phyloP scores from a whole-genome alignment of 2,113 vertebrate species.

The Rousettus leschenaultii region DNA sequence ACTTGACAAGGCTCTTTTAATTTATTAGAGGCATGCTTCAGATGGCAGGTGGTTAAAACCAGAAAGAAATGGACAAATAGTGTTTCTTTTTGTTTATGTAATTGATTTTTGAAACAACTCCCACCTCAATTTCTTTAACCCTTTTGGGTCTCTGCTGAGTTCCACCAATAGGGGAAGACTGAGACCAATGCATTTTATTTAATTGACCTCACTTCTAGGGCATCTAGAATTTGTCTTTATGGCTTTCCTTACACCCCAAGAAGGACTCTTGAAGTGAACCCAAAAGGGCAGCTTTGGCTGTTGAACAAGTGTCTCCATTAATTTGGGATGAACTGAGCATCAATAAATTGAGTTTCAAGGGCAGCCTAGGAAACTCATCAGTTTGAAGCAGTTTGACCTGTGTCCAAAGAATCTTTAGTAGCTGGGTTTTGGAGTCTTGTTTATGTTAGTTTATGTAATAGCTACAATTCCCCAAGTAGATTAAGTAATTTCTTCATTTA shows the following conservation, averaged over 20 bases:
- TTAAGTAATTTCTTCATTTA: slow-evolving; percentile 82
- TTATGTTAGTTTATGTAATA: slow-evolving; percentile 73
- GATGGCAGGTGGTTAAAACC: background rate
- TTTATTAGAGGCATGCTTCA: slow-evolving; percentile 27
- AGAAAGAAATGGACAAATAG: background rate
- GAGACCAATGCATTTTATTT: background rate
- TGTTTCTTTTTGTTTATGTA: background rate
- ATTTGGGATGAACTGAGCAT: slow-evolving; percentile 75
- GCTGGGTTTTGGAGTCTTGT: slow-evolving; percentile 71
- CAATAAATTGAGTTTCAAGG: slow-evolving; percentile 82
- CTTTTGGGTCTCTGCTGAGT: background rate
- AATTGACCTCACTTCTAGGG: background rate
- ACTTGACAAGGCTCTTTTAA: slow-evolving; percentile 45
- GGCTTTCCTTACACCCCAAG: background rate
- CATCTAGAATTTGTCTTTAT: background rate
- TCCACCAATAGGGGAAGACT: background rate
- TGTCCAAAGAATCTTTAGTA: slow-evolving; percentile 33
- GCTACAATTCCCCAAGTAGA: slow-evolving; percentile 77
- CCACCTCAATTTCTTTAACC: background rate
- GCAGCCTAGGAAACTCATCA: slow-evolving; percentile 74
- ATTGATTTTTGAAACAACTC: background rate
- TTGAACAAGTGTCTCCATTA: slow-evolving; percentile 59
- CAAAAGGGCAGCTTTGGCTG: slow-evolving; percentile 48
- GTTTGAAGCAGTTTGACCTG: slow-evolving; percentile 60
- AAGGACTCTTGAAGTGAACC: background rate